These are phyloP conservation scores for Pteronotus mesoamericanus DNA, from an alignment of 2,797 vertebrate species.

Conservation along the genomic window DNA sequence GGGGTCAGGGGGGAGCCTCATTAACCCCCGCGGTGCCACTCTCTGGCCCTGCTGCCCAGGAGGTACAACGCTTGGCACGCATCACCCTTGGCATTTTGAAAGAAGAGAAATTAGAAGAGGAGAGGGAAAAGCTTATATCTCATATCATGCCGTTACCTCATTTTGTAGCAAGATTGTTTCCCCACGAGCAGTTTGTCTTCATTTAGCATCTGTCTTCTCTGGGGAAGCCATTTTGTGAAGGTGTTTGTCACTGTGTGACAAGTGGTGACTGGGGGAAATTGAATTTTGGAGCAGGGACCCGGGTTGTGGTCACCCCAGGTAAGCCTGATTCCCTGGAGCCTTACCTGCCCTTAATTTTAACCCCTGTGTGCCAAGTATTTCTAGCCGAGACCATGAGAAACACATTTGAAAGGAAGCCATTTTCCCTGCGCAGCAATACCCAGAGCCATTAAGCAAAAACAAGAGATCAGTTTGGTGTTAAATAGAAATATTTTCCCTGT, in stretches of 20 bases:
- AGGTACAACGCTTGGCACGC: neutral
- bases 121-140: constrained; percentile 20
- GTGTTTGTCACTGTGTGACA: constrained; percentile 63
- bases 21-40: neutral
- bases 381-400: neutral
- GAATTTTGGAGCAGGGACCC: constrained; percentile 72
- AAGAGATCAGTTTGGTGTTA: constrained; percentile 40
- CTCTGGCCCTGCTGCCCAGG: neutral
- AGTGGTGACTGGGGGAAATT: constrained; percentile 30
- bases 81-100: neutral
- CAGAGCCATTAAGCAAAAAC: constrained; percentile 43
- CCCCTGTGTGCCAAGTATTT: neutral
- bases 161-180: constrained; percentile 67
- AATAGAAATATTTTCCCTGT: constrained; percentile 47
- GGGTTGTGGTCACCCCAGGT: constrained; percentile 63
- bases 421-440: constrained; percentile 11
- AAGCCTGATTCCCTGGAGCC: constrained; percentile 53
- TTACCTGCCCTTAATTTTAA: constrained; percentile 2
- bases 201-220: constrained; percentile 72
- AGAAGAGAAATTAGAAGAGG: constrained; percentile 57
- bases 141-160: constrained; percentile 53
- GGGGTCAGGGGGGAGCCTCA: neutral
- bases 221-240: constrained; percentile 73
- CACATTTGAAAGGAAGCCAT: constrained; percentile 9
- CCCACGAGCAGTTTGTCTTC: constrained; percentile 71